Evolutionary conservation across 2,888 invertebrate species (phyloP), one percentile per base, ranked within the genome.

Genomic region (Xanthorhoe spadicearia): DNA sequence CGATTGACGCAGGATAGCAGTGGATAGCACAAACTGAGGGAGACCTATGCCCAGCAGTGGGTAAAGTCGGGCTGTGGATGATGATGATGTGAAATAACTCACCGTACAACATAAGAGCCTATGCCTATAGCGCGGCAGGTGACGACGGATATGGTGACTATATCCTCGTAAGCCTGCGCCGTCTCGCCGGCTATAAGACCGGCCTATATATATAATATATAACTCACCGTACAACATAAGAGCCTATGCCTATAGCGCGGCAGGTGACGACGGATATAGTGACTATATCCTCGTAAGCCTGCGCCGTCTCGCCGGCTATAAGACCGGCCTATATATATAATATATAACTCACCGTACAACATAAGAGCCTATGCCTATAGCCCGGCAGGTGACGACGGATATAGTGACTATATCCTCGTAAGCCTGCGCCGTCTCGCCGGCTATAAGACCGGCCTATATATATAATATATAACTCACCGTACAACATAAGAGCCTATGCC

Each of bases 351-450:
- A 95, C 87, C 99, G 96, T 8, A 99, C 97, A 23, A 99, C 94
- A 82, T 99, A 99, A 0, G 99, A 97, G 1, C 99, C 99, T 80
- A 99, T 99, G 73, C 99, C 99, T 78, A 99, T 99, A 8, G 99
- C 98, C 15, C 99, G 94, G 85, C 99, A 99, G 0, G 99, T 97
- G 6, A 99, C 99, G 93, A 99, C 95, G 0, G 98, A 99, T 71
- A 99, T 99, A 4, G 99, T 99, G 49, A 99, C 97, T 52, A 99
- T 94, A 82, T 99, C 98, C 48, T 97, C 95, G 87, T 99, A 99
- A 0, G 99, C 99, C 81, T 95, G 95, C 0, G 99, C 99, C 0
- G 99, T 98, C 93, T 99, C 99, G 0, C 99, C 99, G 23, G 99
- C 99, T 74, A 99, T 99, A 90, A 98, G 95, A 15, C 98, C 99